A percentile compares a stretch with the other conserved stretches of the same genome.
These are phyloP conservation scores for Darevskia nairensis DNA, from an alignment of 2,797 vertebrate species.

Conservation along the genomic window DNA sequence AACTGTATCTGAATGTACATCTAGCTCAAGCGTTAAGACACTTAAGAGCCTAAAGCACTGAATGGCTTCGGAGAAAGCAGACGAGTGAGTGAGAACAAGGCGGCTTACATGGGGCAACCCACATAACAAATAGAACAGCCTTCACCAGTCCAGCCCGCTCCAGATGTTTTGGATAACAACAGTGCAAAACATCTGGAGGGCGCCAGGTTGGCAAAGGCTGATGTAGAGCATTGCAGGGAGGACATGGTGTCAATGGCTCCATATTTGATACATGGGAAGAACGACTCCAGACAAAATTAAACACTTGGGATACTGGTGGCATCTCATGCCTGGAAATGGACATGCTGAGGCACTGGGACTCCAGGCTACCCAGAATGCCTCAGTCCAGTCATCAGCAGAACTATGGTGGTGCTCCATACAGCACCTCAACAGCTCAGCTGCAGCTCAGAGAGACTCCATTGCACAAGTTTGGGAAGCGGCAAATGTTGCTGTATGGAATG, in stretches of 20 bases:
- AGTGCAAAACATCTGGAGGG: too few relatives aligned
- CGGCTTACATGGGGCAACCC: slow-evolving; percentile 44
- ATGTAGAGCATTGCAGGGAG: slow-evolving; percentile 58
- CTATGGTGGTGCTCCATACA: not conserved
- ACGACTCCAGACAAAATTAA: slow-evolving; percentile 43
- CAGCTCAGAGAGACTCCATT: not conserved
- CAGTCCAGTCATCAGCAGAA: not conserved
- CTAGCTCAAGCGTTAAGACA: slow-evolving; percentile 67
- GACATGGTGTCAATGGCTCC: slow-evolving; percentile 44
- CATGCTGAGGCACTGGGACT: not conserved
- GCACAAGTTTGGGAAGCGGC: not conserved
- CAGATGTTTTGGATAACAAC: too few relatives aligned
- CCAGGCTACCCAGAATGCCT: not conserved
- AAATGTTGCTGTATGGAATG: not conserved
- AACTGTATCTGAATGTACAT: slow-evolving; percentile 66
- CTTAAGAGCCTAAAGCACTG: slow-evolving; percentile 60
- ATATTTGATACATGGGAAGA: slow-evolving; percentile 46
- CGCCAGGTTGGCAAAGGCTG: too few relatives aligned
- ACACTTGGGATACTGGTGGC: slow-evolving; percentile 40
- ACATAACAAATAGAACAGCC: not conserved
- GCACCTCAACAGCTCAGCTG: not conserved
- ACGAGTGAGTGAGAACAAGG: slow-evolving; percentile 50
- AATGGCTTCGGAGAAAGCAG: slow-evolving; percentile 66
- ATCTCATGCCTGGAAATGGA: not conserved
- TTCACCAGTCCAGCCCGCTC: too few relatives aligned